A percentile compares a stretch with the other conserved stretches of the same genome.
Conservation (phyloP, 2,888 invertebrate genomes). For the Polydrusus cervinus region DNA sequence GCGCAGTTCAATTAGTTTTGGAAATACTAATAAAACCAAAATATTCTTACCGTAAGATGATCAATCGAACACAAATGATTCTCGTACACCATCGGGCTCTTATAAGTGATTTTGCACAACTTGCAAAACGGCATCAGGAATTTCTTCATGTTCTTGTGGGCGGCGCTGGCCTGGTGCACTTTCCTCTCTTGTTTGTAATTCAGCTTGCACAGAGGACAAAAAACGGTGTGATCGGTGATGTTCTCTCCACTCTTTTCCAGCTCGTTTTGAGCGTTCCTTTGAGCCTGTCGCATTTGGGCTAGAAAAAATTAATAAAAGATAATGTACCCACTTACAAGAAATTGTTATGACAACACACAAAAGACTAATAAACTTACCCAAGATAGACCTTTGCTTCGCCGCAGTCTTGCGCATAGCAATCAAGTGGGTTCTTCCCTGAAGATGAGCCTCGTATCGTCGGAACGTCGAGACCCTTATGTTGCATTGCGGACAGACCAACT, state of each 20-base stretch:
- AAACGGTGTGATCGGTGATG: constrained; percentile 70
- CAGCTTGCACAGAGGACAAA: constrained; percentile 70
- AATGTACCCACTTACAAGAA: no score
- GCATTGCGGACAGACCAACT: constrained; percentile 86
- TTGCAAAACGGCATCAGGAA: constrained; percentile 89
- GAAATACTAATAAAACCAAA: background rate
- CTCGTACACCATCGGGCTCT: constrained; percentile 90
- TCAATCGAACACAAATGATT: constrained; percentile 87
- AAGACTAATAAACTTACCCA: constrained; percentile 31
- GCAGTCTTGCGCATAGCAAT: constrained; percentile 84
- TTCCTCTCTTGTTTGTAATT: constrained; percentile 75
- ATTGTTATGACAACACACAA: no score
- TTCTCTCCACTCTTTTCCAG: constrained; percentile 81
- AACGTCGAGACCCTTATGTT: constrained; percentile 82
- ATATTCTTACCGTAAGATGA: constrained; percentile 81
- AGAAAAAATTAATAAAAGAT: background rate
- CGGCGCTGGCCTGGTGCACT: constrained; percentile 85
- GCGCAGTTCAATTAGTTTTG: background rate
- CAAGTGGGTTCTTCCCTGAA: constrained; percentile 80
- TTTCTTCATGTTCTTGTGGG: constrained; percentile 89
- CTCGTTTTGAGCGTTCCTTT: constrained; percentile 86
- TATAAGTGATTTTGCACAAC: constrained; percentile 84
- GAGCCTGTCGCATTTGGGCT: constrained; percentile 84
- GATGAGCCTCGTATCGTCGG: constrained; percentile 83
- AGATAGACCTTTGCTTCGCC: constrained; percentile 77